phyloP scores from a whole-genome alignment of 2,888 invertebrate genomes.

The Iselma pallidipennis region DNA sequence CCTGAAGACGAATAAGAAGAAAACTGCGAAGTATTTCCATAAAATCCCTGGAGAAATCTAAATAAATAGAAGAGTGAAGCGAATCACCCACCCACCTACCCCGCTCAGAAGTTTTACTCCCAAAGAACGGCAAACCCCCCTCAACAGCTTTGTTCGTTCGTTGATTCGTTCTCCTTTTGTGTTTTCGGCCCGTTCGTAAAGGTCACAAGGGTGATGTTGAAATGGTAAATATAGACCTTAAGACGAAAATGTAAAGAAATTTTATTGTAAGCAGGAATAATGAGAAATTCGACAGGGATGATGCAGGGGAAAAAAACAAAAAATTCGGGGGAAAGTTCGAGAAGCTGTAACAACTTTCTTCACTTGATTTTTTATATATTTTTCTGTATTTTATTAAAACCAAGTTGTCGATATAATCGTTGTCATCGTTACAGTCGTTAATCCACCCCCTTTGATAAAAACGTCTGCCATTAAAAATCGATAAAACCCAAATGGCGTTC shows the following conservation, averaged over 20 bases:
- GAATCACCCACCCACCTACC: too few relatives aligned
- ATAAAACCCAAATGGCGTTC: conserved; percentile 54
- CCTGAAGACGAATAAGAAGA: conserved; percentile 41
- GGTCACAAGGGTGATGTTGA: background rate
- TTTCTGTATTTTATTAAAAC: background rate
- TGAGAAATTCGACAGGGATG: too few relatives aligned
- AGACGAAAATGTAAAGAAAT: conserved; percentile 42
- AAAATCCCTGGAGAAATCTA: conserved; percentile 54
- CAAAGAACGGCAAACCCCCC: background rate
- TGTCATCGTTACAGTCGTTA: background rate
- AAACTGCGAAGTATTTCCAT: conserved; percentile 54
- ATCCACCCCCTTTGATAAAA: conserved; percentile 31
- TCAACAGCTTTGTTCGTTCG: background rate
- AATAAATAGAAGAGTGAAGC: conserved; percentile 45
- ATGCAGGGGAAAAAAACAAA: too few relatives aligned
- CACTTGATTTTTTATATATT: background rate
- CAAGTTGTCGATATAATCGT: too few relatives aligned
- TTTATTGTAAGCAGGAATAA: too few relatives aligned
- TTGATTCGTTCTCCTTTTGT: background rate
- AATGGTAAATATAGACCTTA: conserved; percentile 38
- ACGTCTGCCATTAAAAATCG: conserved; percentile 51
- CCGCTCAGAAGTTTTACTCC: background rate
- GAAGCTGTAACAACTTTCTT: conserved; percentile 13
- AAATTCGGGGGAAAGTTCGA: too few relatives aligned
- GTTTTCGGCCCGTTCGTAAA: background rate